These are phyloP conservation scores for Pristionchus japonicus DNA, from an alignment of 2,888 invertebrate species.

Conservation along the genomic window DNA sequence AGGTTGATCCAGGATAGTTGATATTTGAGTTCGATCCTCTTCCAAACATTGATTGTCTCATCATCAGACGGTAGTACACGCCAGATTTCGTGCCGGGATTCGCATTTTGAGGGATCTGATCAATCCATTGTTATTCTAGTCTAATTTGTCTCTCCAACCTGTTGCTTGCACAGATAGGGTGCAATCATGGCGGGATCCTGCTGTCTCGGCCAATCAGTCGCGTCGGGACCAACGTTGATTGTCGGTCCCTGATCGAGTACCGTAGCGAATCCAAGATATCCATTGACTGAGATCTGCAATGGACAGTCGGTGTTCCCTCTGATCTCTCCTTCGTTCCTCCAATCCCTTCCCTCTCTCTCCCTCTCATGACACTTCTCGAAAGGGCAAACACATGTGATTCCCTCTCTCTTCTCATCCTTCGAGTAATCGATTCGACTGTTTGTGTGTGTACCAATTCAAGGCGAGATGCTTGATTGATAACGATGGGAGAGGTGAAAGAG, in stretches of 20 bases:
- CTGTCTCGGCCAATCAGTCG: slow-evolving; percentile 73
- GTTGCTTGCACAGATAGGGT: slow-evolving; percentile 74
- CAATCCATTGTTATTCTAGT: background rate
- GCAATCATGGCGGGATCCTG: slow-evolving; percentile 75
- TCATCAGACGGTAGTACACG: slow-evolving; percentile 71
- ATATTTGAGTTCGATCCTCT: slow-evolving; percentile 66
- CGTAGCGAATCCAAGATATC: slow-evolving; percentile 73
- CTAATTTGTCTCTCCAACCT: slow-evolving; percentile 51
- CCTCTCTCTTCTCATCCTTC: background rate
- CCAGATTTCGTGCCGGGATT: slow-evolving; percentile 70
- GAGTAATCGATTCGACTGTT: slow-evolving; percentile 37
- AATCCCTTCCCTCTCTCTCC: background rate
- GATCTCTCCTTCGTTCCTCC: background rate
- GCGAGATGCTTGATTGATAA: slow-evolving; percentile 32
- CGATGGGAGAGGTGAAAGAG: slow-evolving; percentile 9
- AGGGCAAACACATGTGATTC: slow-evolving; percentile 37
- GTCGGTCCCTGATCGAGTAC: slow-evolving; percentile 75
- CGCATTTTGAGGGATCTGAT: slow-evolving; percentile 67
- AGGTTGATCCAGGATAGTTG: slow-evolving; percentile 61
- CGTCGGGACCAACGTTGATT: slow-evolving; percentile 73
- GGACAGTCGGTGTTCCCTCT: background rate
- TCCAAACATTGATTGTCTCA: slow-evolving; percentile 73
- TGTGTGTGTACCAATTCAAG: slow-evolving; percentile 20
- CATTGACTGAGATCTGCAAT: slow-evolving; percentile 72
- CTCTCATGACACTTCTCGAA: slow-evolving; percentile 22